A percentile compares a stretch with the other conserved stretches of the same genome.
phyloP scores from a whole-genome alignment of 2,888 invertebrate species.

The Endomychus coccineus region DNA sequence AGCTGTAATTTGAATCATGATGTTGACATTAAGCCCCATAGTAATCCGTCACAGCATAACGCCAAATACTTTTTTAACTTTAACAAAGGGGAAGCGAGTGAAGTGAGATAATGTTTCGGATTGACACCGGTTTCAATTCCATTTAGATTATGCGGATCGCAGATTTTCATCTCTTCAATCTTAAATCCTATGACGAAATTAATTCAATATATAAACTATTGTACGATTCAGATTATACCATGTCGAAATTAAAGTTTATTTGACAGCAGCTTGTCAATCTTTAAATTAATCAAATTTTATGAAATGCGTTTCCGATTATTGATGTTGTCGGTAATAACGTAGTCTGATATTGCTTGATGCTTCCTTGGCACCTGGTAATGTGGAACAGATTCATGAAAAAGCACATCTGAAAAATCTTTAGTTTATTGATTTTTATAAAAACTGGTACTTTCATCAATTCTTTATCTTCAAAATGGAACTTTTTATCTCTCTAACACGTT shows the following conservation, averaged over 20 bases:
- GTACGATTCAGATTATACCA: constrained; percentile 13
- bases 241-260: constrained; percentile 14
- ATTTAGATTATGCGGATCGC: constrained; percentile 41
- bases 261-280: constrained; percentile 11
- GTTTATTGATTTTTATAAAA: no score
- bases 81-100: constrained; percentile 33
- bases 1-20: constrained; percentile 43
- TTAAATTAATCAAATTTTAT: no score
- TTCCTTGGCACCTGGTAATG: no score
- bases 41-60: constrained; percentile 42
- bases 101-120: constrained; percentile 38
- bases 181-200: constrained; percentile 36
- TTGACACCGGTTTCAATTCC: constrained; percentile 44
- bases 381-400: no score
- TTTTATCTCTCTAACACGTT: no score
- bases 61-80: constrained; percentile 39
- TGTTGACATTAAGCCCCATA: constrained; percentile 43
- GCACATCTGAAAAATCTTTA: no score
- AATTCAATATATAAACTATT: constrained; percentile 34
- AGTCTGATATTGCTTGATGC: no score
- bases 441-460: no score
- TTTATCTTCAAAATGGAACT: no score
- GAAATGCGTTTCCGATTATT: no score
- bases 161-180: constrained; percentile 39
- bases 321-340: no score